Percentiles rank a stretch among this genome's conserved stretches.
These are phyloP conservation scores for Nothobranchius furzeri DNA, from an alignment of 2,113 vertebrate genomes.

Conservation along the genomic window DNA sequence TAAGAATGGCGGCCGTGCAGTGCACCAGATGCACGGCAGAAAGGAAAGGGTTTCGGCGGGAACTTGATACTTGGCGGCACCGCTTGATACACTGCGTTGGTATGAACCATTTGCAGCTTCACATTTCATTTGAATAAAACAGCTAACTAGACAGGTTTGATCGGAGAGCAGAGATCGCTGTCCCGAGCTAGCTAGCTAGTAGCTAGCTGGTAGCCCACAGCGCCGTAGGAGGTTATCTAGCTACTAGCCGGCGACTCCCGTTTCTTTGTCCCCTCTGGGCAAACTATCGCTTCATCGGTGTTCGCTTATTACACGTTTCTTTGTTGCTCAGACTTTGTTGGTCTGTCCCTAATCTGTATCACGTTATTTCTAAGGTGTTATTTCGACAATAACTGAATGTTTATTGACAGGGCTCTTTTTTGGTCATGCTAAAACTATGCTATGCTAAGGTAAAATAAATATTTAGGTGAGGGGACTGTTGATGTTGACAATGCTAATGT, in stretches of 20 bases:
- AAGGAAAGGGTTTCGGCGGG: conserved; percentile 94
- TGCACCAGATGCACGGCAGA: conserved; percentile 95
- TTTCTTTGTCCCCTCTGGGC: conserved; percentile 75
- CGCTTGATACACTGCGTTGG: conserved; percentile 96
- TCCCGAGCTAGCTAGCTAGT: conserved; percentile 26
- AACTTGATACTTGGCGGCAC: conserved; percentile 97
- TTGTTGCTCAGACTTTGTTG: neutral
- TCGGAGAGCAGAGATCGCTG: conserved; percentile 15
- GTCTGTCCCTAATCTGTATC: neutral
- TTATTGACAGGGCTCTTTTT: conserved; percentile 28
- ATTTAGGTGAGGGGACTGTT: conserved; percentile 36
- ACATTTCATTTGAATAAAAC: conserved; percentile 10
- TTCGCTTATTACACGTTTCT: neutral
- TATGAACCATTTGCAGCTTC: conserved; percentile 73
- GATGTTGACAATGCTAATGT: conserved; percentile 29
- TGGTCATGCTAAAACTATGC: conserved; percentile 24
- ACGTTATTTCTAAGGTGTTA: neutral
- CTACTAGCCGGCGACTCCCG: conserved; percentile 64
- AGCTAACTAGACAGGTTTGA: neutral
- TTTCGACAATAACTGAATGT: neutral
- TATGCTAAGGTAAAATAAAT: conserved; percentile 33
- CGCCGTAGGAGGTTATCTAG: conserved; percentile 31
- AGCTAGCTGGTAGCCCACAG: conserved; percentile 35
- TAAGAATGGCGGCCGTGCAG: conserved; percentile 94
- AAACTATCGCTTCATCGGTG: conserved; percentile 12